These are phyloP conservation scores for Myopa testacea DNA, from an alignment of 2,888 invertebrate species.

Conservation along the genomic window DNA sequence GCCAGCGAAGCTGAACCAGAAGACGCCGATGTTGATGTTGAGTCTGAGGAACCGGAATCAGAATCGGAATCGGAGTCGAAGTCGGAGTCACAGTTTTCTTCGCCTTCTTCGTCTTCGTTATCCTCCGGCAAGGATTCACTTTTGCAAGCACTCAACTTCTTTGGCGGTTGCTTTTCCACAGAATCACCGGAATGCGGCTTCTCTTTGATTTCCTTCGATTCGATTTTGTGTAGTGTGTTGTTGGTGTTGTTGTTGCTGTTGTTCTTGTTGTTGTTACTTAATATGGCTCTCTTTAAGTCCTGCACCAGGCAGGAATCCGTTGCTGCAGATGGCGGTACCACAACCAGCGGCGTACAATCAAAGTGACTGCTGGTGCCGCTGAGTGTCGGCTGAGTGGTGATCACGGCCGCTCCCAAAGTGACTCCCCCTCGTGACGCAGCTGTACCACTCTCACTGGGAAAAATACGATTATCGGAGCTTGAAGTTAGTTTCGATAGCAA, in stretches of 20 bases:
- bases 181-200: conserved; percentile 2
- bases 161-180: neutral
- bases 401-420: conserved; percentile 55
- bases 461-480: conserved; percentile 64
- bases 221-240: neutral
- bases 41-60: conserved; percentile 19
- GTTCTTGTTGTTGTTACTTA: conserved; percentile 50
- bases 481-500: conserved; percentile 64
- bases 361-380: conserved; percentile 49
- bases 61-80: conserved; percentile 31
- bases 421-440: conserved; percentile 28
- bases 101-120: conserved; percentile 35
- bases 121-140: neutral
- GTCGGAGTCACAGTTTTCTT: conserved; percentile 31
- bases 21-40: conserved; percentile 47
- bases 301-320: conserved; percentile 55
- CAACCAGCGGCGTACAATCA: conserved; percentile 58
- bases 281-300: conserved; percentile 62
- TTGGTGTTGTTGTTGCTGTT: conserved; percentile 31
- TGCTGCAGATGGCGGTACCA: conserved; percentile 49
- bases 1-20: conserved; percentile 50
- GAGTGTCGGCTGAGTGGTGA: conserved; percentile 58
- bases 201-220: too few species aligned
- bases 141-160: neutral
- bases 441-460: conserved; percentile 54